Percentiles rank a stretch among this genome's conserved stretches.
Evolutionary conservation across 1,140 invertebrate genomes (phyloP).

Genomic region (Heliconius nattereri): DNA sequence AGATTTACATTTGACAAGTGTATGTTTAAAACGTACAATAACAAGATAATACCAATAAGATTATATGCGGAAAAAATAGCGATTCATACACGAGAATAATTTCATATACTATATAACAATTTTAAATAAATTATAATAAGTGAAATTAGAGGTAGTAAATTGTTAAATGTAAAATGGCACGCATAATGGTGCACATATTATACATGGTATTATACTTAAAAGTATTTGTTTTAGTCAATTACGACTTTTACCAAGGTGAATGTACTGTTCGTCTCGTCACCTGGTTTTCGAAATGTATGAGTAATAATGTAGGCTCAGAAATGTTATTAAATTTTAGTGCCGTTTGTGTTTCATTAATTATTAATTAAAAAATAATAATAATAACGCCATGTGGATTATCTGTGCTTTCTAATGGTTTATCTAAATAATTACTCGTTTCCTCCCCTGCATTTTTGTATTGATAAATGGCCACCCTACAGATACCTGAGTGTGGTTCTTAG

Average conservation of each 20-base stretch:
- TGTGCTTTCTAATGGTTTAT: no score
- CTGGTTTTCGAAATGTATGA: neutral
- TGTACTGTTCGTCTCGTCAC: neutral
- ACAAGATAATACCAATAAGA: neutral
- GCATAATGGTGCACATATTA: no score
- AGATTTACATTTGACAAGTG: neutral
- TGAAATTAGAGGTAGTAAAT: neutral
- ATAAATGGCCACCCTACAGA: slow-evolving; percentile 21
- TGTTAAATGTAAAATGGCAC: no score
- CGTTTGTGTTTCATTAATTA: no score
- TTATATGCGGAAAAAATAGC: neutral
- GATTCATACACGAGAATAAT: neutral
- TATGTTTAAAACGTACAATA: neutral
- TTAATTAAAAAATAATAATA: no score
- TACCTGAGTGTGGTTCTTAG: slow-evolving; percentile 35
- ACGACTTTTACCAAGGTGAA: neutral
- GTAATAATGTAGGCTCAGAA: neutral
- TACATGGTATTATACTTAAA: neutral
- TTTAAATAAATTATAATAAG: neutral
- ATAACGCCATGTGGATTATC: no score
- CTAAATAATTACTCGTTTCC: neutral
- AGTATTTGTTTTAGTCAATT: neutral
- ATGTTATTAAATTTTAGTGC: neutral
- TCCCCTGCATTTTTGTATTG: neutral
- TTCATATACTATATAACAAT: neutral